A percentile compares a stretch with the other conserved stretches of the same genome.
Evolutionary conservation across 2,888 invertebrate species (phyloP).

Genomic region (Mythimna pallens): DNA sequence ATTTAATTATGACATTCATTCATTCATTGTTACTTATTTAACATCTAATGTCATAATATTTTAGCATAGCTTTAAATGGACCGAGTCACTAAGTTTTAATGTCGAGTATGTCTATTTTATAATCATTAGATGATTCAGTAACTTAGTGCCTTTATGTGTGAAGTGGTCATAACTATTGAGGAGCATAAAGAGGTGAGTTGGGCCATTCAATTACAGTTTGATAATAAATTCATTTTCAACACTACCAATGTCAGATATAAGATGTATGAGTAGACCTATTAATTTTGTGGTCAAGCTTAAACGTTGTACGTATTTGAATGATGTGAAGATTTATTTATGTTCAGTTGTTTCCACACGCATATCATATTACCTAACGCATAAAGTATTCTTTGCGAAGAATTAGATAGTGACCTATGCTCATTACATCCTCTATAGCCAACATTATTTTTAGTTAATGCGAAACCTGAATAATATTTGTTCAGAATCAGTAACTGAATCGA

Average conservation of each 20-base stretch:
- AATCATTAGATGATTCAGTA: not conserved
- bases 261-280: not conserved
- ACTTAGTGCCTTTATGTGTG: constrained; percentile 2
- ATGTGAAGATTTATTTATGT: not conserved
- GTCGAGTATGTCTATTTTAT: not conserved
- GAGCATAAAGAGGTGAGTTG: not conserved
- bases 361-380: too few relatives aligned
- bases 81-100: not conserved
- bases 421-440: too few relatives aligned
- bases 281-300: not conserved
- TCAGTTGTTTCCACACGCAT: too few relatives aligned
- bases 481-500: too few relatives aligned
- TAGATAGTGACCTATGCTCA: too few relatives aligned
- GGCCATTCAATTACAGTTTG: not conserved
- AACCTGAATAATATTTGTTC: too few relatives aligned
- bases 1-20: too few relatives aligned
- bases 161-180: not conserved
- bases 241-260: too few relatives aligned
- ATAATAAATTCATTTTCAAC: not conserved
- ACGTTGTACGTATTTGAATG: not conserved
- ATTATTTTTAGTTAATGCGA: too few relatives aligned
- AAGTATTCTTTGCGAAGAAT: too few relatives aligned
- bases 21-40: too few relatives aligned
- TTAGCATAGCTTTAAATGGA: constrained; percentile 11
- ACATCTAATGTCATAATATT: not conserved